Conservation (phyloP, 2,888 invertebrate species). For the Tuta absoluta region DNA sequence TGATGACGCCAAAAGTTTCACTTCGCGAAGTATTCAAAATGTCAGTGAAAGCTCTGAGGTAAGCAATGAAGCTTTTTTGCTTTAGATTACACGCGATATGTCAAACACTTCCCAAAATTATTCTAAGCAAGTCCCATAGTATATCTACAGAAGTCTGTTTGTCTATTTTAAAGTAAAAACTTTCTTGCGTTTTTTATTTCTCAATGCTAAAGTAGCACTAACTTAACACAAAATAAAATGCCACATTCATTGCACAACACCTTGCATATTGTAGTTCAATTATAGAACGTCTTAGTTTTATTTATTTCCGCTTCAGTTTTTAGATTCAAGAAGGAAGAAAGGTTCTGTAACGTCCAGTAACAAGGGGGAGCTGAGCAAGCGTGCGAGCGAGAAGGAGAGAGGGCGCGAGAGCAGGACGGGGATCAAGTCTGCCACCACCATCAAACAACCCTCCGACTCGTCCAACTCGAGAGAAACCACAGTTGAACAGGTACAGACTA, state of each 20-base stretch:
- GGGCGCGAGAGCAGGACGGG: conserved; percentile 29
- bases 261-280: too few species aligned
- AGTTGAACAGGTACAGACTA: conserved; percentile 60
- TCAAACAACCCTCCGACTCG: conserved; percentile 49
- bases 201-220: too few species aligned
- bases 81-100: too few species aligned
- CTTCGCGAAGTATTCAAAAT: conserved; percentile 68
- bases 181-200: too few species aligned
- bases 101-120: too few species aligned
- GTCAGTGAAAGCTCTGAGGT: conserved; percentile 68
- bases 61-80: too few species aligned
- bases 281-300: background rate
- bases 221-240: too few species aligned
- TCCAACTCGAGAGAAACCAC: conserved; percentile 43
- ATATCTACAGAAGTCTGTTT: too few species aligned
- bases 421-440: conserved; percentile 56
- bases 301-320: background rate
- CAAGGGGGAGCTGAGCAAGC: conserved; percentile 50
- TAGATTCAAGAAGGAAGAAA: conserved; percentile 56
- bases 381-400: conserved; percentile 17
- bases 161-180: too few species aligned
- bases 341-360: conserved; percentile 30
- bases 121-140: too few species aligned
- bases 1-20: conserved; percentile 64
- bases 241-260: too few species aligned